phyloP scores from a whole-genome alignment of 2,113 vertebrate genomes.

The Geococcyx californianus region DNA sequence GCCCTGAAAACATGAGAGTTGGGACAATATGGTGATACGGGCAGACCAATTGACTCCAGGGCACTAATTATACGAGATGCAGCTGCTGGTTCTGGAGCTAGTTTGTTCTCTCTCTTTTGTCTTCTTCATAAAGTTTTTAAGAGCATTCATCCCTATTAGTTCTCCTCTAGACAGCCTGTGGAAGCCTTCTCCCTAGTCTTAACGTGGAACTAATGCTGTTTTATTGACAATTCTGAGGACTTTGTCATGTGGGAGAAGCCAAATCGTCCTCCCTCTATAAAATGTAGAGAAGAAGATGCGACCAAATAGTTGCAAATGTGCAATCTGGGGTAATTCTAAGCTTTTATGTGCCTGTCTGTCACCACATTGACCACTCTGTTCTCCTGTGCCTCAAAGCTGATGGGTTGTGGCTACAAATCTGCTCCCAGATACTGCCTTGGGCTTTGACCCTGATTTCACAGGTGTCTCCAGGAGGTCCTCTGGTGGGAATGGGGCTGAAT shows the following conservation, averaged over 20 bases:
- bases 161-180: background rate
- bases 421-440: background rate
- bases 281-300: background rate
- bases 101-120: background rate
- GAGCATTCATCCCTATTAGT: background rate
- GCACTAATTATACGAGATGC: background rate
- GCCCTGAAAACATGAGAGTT: background rate
- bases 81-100: background rate
- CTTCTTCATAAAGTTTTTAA: background rate
- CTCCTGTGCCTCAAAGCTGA: accelerated
- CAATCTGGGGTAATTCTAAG: background rate
- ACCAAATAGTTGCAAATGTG: background rate
- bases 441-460: background rate
- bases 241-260: background rate
- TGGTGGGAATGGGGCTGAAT: background rate
- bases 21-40: background rate
- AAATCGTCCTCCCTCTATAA: background rate
- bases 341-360: background rate
- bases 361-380: accelerated
- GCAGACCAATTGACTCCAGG: background rate
- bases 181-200: background rate
- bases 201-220: background rate
- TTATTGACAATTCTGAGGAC: accelerated
- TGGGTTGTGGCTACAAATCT: accelerated
- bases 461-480: background rate